phyloP scores from a whole-genome alignment of 2,113 vertebrate species.

The Collichthys lucidus region DNA sequence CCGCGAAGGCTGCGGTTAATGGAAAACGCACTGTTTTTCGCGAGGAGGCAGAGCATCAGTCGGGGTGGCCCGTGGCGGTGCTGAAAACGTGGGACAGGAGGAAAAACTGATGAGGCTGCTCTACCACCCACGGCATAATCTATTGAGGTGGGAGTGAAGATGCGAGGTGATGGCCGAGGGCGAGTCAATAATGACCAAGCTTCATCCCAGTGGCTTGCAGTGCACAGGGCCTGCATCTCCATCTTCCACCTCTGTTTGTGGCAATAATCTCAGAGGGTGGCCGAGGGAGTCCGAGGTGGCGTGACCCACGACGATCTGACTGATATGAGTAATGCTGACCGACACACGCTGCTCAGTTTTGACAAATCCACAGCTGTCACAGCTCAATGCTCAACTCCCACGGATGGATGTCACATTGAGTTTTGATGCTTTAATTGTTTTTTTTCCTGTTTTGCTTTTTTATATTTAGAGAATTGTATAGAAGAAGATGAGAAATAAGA shows the following conservation, averaged over 20 bases:
- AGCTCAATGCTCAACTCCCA: neutral
- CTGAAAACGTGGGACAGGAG: constrained; percentile 9
- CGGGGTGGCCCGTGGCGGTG: constrained; percentile 35
- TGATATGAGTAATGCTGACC: constrained; percentile 23
- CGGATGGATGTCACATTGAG: neutral
- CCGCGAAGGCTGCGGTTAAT: constrained; percentile 47
- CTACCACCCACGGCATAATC: constrained; percentile 46
- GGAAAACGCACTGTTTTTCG: constrained; percentile 53
- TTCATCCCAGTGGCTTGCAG: constrained; percentile 43
- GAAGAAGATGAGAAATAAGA: neutral
- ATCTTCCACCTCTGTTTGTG: constrained; percentile 42
- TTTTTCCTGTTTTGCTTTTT: neutral
- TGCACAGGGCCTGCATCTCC: constrained; percentile 16
- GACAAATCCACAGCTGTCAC: constrained; percentile 13
- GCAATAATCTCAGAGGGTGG: constrained; percentile 17
- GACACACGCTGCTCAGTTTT: constrained; percentile 10
- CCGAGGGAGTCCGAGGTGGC: constrained; percentile 10
- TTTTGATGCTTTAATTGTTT: neutral
- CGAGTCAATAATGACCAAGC: constrained; percentile 57
- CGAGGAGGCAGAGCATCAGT: constrained; percentile 35
- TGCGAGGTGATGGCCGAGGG: constrained; percentile 48
- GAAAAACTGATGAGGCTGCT: constrained; percentile 47
- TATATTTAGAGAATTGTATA: neutral
- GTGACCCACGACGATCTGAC: constrained; percentile 1
- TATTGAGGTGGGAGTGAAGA: constrained; percentile 33